Evolutionary conservation across 23 tunicate species (phyloP).

Genomic region (Styela clava): DNA sequence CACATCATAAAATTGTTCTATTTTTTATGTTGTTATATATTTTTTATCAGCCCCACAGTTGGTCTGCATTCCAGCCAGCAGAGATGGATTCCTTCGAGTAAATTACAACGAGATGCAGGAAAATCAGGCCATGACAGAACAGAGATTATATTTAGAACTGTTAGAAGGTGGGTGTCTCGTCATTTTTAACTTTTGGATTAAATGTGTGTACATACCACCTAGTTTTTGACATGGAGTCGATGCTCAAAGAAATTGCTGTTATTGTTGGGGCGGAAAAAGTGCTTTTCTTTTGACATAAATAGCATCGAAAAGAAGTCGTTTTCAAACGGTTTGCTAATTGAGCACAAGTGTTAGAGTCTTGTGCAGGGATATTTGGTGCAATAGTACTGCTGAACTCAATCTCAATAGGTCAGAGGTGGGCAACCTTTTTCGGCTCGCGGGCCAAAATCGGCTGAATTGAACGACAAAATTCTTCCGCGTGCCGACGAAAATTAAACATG

Average conservation of each 20-base stretch:
- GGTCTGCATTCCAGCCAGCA: slow-evolving; percentile 59
- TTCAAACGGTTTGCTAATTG: not conserved
- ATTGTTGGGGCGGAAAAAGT: too few species aligned
- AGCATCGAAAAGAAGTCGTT: not conserved
- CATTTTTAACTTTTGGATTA: not conserved
- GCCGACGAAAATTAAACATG: too few species aligned
- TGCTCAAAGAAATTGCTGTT: too few species aligned
- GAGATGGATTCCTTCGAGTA: slow-evolving; percentile 77
- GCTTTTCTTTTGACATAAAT: too few species aligned
- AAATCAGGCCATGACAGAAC: slow-evolving; percentile 27
- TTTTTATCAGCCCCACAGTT: slow-evolving; percentile 47
- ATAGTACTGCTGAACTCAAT: too few species aligned
- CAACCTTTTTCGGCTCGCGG: too few species aligned
- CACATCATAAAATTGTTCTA: not conserved
- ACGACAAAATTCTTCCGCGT: too few species aligned
- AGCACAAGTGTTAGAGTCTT: slow-evolving; percentile 12
- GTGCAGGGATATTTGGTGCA: too few species aligned
- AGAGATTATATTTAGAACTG: slow-evolving; percentile 48
- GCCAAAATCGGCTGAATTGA: too few species aligned
- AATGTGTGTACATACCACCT: slow-evolving; percentile 4
- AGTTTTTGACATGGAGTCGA: too few species aligned
- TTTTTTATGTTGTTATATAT: not conserved
- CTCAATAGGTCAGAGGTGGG: too few species aligned
- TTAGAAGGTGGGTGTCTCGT: slow-evolving; percentile 43
- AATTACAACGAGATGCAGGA: slow-evolving; percentile 32